Evolutionary conservation across 2,888 invertebrate genomes (phyloP).

Genomic region (Scaeva pyrastri): DNA sequence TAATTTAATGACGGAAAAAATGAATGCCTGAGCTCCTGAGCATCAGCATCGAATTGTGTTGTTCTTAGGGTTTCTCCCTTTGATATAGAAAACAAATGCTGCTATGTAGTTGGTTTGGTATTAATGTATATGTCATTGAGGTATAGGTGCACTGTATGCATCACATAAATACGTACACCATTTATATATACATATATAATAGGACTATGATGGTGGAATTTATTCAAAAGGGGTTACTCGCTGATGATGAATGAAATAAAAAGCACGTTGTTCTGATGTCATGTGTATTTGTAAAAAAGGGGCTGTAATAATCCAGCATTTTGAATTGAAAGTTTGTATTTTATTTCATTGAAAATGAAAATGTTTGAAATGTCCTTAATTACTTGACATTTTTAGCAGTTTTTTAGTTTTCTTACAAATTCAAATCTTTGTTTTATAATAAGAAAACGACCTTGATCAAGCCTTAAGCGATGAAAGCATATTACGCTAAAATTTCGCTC

Average conservation of each 20-base stretch:
- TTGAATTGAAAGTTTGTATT: neutral
- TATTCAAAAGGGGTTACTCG: conserved; percentile 50
- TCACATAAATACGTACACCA: neutral
- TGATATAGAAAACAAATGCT: neutral
- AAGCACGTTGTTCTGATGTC: conserved; percentile 57
- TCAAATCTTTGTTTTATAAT: too few species aligned
- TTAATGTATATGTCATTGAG: neutral
- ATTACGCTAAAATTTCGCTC: too few species aligned
- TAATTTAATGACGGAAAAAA: conserved; percentile 73
- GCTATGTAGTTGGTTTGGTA: conserved; percentile 24
- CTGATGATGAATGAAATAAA: conserved; percentile 54
- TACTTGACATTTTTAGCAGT: too few species aligned
- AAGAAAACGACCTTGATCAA: too few species aligned
- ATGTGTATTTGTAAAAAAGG: neutral
- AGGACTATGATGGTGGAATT: conserved; percentile 19
- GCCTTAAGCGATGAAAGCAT: too few species aligned
- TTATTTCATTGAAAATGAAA: neutral
- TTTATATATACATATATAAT: too few species aligned
- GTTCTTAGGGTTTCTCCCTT: conserved; percentile 47
- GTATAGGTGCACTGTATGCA: neutral
- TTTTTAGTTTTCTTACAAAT: too few species aligned
- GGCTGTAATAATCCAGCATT: neutral
- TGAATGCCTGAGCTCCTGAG: conserved; percentile 60
- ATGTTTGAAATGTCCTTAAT: too few species aligned
- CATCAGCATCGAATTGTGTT: conserved; percentile 36